Base-by-base conservation (phyloP, 2,797 vertebrate species). In the Hydrocynus forskahlii region DNA sequence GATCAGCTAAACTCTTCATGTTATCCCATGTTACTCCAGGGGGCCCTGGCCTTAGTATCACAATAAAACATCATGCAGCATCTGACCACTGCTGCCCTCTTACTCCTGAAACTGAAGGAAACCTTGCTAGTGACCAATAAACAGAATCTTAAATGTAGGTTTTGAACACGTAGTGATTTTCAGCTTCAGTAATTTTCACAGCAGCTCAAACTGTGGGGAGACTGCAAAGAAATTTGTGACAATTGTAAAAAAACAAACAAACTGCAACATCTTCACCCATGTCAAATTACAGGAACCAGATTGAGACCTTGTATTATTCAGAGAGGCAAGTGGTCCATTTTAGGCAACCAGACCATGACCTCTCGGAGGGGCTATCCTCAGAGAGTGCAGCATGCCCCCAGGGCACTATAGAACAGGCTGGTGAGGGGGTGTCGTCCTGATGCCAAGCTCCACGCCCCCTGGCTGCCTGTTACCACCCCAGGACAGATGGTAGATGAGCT, bases 401-500 rank as follows among this genome's bases (percentile, higher is more conserved):
- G 76, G 76, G 68, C 69, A 66, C 55, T 63, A 48, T 79, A 40
- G 79, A 74, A 66, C 38, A 62, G 55, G 80, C 83, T 85, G 81
- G 67, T 82, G 81, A 73, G 75, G 81, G 60, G 60, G 57, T 23
- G 43, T n/a, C 40, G 70, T 63, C 84, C 73, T 69, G 50, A 80
- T 84, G 82, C 82, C 84, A 82, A 84, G 82, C 73, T 87, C 85
- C 88, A 81, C 70, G 70, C 83, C 89, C 87, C 81, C 85, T 85
- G 81, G 85, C 88, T 87, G 89, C 87, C 82, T 81, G 55, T 43
- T 66, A 71, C 64, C 50, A 62, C 83, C 78, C 81, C 84, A 78
- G 84, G 90, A 91, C 92, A 93, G 92, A 93, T 92, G 91, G 93
- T 90, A 86, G 81, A 93, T 92, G 91, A 87, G 87, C 88, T 89